A percentile compares a stretch with the other conserved stretches of the same genome.
These are phyloP conservation scores for Phodopus roborovskii DNA, from an alignment of 2,113 vertebrate genomes.

Conservation along the genomic window DNA sequence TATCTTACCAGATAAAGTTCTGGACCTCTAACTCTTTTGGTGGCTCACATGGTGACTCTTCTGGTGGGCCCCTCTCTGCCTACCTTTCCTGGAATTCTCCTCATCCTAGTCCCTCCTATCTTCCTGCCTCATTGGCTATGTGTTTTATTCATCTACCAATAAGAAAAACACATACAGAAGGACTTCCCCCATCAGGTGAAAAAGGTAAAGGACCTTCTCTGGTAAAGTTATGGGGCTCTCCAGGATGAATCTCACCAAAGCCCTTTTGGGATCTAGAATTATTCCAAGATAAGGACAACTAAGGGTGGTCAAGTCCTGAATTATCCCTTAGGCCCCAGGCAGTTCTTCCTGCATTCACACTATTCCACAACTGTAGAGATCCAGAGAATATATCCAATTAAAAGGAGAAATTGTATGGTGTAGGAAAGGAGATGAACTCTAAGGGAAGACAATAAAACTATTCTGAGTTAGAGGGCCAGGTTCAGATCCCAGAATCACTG, in stretches of 20 bases:
- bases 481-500: slow-evolving; percentile 38
- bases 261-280: slow-evolving; percentile 81
- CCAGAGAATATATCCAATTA: slow-evolving; percentile 63
- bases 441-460: slow-evolving; percentile 68
- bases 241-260: slow-evolving; percentile 76
- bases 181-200: too few relatives aligned
- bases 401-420: slow-evolving; percentile 51
- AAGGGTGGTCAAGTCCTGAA: slow-evolving; percentile 48
- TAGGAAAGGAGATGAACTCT: slow-evolving; percentile 56
- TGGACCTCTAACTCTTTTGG: too few relatives aligned
- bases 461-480: slow-evolving; percentile 57
- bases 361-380: slow-evolving; percentile 65
- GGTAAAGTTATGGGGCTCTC: background rate
- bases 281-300: slow-evolving; percentile 75
- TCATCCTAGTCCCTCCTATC: too few relatives aligned
- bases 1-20: too few relatives aligned
- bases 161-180: too few relatives aligned
- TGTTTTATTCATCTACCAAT: too few relatives aligned
- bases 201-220: background rate
- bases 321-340: slow-evolving; percentile 76
- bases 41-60: too few relatives aligned
- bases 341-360: slow-evolving; percentile 66
- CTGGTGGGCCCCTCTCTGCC: too few relatives aligned
- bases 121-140: too few relatives aligned
- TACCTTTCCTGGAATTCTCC: too few relatives aligned